Percentiles rank a stretch among this genome's conserved stretches.
Conservation (phyloP, 2,113 vertebrate species). For the Sarotherodon lohbergeri region DNA sequence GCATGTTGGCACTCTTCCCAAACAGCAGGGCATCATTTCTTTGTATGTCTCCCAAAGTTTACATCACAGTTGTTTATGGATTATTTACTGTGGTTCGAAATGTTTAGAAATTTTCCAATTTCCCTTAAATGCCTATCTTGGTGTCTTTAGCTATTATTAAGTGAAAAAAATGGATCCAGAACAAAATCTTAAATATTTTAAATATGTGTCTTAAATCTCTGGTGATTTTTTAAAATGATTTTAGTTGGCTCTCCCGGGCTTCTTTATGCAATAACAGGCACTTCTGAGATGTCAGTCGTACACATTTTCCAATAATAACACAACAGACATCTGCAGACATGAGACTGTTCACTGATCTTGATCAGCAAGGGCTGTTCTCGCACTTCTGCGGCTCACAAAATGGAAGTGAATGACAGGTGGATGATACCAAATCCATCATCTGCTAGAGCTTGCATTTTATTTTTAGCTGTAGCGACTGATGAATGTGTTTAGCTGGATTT, state of each 20-base stretch:
- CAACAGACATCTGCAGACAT: conserved; percentile 60
- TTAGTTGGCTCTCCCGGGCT: background rate
- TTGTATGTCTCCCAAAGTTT: background rate
- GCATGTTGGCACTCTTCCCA: background rate
- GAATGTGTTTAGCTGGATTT: background rate
- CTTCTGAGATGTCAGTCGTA: background rate
- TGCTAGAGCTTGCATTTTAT: conserved; percentile 4
- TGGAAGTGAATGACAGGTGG: conserved; percentile 54
- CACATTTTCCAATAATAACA: conserved; percentile 21
- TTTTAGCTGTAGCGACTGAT: conserved; percentile 19
- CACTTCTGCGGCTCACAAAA: conserved; percentile 20
- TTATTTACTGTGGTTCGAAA: background rate
- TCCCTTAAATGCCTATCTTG: background rate
- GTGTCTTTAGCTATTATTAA: background rate
- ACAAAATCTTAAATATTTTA: background rate
- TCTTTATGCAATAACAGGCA: background rate
- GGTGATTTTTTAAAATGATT: background rate
- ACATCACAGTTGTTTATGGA: background rate
- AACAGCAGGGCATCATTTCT: background rate
- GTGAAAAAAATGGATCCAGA: background rate
- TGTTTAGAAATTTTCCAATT: background rate
- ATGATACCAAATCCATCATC: conserved; percentile 30
- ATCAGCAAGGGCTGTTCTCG: conserved; percentile 64
- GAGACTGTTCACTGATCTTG: conserved; percentile 69
- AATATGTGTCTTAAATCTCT: background rate